Evolutionary conservation across 2,888 invertebrate species (phyloP).

Genomic region (Bhutanitis thaidina): DNA sequence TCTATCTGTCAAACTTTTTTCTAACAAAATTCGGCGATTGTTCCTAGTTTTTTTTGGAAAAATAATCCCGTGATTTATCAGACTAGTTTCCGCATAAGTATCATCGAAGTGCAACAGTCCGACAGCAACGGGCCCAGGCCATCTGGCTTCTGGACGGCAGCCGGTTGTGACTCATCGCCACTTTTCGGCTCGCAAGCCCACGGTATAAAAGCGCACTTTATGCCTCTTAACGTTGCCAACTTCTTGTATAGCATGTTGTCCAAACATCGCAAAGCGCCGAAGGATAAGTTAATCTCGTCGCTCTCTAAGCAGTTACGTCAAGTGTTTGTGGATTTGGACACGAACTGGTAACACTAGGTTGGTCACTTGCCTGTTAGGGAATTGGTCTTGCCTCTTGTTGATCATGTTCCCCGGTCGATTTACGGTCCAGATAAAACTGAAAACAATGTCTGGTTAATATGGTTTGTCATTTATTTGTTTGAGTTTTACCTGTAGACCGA

Average conservation of each 20-base stretch:
- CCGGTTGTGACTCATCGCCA: slow-evolving; percentile 2
- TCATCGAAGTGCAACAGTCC: not conserved
- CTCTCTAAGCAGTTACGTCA: not conserved
- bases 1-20: no score
- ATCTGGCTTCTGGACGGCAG: slow-evolving; percentile 9
- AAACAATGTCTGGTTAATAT: no score
- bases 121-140: slow-evolving; percentile 4
- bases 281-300: not conserved
- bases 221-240: slow-evolving; percentile 1
- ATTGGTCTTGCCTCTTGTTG: no score
- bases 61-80: not conserved
- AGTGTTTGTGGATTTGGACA: no score
- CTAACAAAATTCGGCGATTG: no score
- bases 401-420: no score
- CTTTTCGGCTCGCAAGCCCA: not conserved
- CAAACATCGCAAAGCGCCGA: not conserved
- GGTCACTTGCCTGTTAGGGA: no score
- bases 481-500: no score
- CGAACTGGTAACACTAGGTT: no score
- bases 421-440: no score
- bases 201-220: slow-evolving; percentile 1
- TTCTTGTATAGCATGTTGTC: not conserved
- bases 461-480: no score
- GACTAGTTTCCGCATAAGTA: not conserved
- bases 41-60: no score